Percentiles rank a stretch among this genome's conserved stretches.
Evolutionary conservation across 2,113 vertebrate species (phyloP).

Genomic region (Oncorhynchus nerka): DNA sequence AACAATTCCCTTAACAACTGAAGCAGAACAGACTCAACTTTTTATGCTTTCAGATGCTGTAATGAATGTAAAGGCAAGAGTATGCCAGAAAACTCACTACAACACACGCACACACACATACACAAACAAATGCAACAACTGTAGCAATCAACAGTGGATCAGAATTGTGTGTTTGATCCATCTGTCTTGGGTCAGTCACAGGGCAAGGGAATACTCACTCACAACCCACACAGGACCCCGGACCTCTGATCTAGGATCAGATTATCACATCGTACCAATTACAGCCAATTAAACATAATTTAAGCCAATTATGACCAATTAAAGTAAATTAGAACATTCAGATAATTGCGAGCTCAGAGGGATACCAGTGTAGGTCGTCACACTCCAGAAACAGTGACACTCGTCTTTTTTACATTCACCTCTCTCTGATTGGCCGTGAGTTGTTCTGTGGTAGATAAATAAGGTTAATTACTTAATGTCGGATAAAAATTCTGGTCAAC

Average conservation of each 20-base stretch:
- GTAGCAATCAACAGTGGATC: slow-evolving; percentile 52
- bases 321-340: slow-evolving; percentile 62
- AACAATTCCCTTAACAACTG: no score
- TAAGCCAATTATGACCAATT: slow-evolving; percentile 67
- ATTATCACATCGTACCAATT: no score
- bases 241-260: slow-evolving; percentile 59
- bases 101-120: no score
- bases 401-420: slow-evolving; percentile 23
- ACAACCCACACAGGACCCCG: slow-evolving; percentile 47
- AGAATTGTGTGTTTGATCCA: slow-evolving; percentile 51
- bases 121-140: no score
- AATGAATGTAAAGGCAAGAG: no score
- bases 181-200: slow-evolving; percentile 53
- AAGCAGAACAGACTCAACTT: no score
- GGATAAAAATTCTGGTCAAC: slow-evolving; percentile 26
- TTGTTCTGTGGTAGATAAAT: background rate
- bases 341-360: slow-evolving; percentile 63
- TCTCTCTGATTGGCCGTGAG: slow-evolving; percentile 17
- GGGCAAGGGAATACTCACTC: slow-evolving; percentile 55
- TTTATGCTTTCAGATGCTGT: no score
- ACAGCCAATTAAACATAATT: slow-evolving; percentile 47
- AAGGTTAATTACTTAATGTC: slow-evolving; percentile 38
- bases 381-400: slow-evolving; percentile 47
- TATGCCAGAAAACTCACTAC: no score
- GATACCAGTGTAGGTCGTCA: slow-evolving; percentile 60